Evolutionary conservation across 2,888 invertebrate species (phyloP), one percentile per base, ranked within the genome.

Genomic region (Microplitis deprimator): DNA sequence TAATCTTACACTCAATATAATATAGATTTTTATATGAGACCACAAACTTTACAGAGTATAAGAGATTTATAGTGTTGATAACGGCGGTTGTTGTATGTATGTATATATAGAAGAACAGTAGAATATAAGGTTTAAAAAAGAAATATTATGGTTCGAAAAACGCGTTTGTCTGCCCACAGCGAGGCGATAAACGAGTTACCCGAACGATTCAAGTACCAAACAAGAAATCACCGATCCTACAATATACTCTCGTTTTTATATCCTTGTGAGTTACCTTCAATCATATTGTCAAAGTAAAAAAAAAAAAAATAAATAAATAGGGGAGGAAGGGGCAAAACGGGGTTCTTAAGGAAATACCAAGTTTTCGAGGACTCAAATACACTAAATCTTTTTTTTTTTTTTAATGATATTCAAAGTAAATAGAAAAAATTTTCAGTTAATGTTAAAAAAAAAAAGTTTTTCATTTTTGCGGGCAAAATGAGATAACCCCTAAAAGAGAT

Each of bases 121-220:
- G 76, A 75, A 75, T 75, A 79, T 40, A 61, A 68, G 16, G 41
- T 16, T 40, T 71, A 38, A 4, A 68, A 80, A 80, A 79, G 75
- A 81, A 79, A 78, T 79, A 80, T 80, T 79, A 77, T 78, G 76
- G 79, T 76, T 79, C 68, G 79, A 81, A 80, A 79, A 80, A 80
- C 73, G 77, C 79, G 75, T 80, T 77, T 79, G 77, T 74, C 79
- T 80, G 76, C 75, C 80, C 77, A 77, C 76, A 77, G 72, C 60
- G 76, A 77, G 72, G 76, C 81, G 81, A 81, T 81, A 81, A 81
- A 81, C 80, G 77, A 79, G 78, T 76, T 79, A 79, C 79, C 78
- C 77, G 77, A 77, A 75, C 79, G 77, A 76, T 75, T 73, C 75
- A 62, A 68, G 64, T 68, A 68, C 75, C 78, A 71, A 76, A 73